Conservation (phyloP, 2,797 vertebrate genomes). For the Lagothrix lagotricha region DNA sequence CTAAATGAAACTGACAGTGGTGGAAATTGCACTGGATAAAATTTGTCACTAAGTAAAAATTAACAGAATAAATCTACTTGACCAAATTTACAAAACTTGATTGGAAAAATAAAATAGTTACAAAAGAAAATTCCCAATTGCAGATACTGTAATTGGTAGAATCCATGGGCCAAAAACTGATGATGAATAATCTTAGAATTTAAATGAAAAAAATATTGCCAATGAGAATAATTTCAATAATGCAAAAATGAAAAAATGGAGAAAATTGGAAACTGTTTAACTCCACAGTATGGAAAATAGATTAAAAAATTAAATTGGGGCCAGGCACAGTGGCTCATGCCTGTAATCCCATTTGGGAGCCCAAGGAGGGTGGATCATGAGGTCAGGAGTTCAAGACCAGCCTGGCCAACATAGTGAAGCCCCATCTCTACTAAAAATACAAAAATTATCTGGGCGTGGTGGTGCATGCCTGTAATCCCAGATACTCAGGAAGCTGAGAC, state of each 20-base stretch:
- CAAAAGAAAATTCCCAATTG: neutral
- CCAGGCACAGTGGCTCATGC: neutral
- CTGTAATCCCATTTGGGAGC: neutral
- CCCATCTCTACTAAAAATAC: neutral
- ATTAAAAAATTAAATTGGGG: neutral
- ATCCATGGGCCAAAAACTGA: neutral
- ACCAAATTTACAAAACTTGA: neutral
- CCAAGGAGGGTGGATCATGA: neutral
- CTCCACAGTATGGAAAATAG: neutral
- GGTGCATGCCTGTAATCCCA: neutral
- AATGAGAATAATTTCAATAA: constrained; percentile 36
- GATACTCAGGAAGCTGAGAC: neutral
- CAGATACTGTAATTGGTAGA: neutral
- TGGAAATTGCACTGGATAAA: neutral
- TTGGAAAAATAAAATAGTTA: neutral
- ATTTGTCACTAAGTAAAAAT: neutral
- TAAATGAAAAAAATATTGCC: neutral
- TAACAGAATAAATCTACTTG: neutral
- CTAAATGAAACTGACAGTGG: neutral
- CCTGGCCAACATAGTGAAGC: neutral
- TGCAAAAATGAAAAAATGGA: neutral
- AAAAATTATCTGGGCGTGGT: neutral
- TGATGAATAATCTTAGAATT: neutral
- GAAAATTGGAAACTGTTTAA: neutral
- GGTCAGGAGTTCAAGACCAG: neutral